Conservation (phyloP, 53 echinoderm and acorn worm species). For the Luidia sarsii region DNA sequence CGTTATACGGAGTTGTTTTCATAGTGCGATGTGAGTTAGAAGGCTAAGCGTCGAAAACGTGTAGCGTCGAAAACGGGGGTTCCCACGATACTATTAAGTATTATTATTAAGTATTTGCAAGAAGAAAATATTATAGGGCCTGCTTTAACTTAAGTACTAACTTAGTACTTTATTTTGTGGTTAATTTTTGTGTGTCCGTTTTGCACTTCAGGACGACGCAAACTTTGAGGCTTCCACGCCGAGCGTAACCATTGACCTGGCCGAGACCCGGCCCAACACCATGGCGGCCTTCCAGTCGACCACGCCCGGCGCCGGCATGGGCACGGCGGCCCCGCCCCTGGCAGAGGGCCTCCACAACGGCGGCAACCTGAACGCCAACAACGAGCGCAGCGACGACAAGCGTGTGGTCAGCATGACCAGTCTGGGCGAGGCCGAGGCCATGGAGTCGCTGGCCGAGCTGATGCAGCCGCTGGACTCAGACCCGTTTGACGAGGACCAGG, state of each 20-base stretch:
- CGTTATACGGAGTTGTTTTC: too few species aligned
- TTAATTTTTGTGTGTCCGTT: background rate
- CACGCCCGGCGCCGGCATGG: constrained; percentile 68
- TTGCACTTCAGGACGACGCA: constrained; percentile 62
- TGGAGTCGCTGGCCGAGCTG: constrained; percentile 56
- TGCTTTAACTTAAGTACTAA: background rate
- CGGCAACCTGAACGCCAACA: constrained; percentile 12
- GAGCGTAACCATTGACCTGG: constrained; percentile 93
- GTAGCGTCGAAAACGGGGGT: too few species aligned
- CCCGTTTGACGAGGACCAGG: constrained; percentile 97
- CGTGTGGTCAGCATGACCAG: constrained; percentile 81
- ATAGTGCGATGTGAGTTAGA: too few species aligned
- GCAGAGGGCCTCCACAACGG: too few species aligned
- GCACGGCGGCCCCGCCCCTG: constrained; percentile 23
- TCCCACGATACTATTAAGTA: too few species aligned
- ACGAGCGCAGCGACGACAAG: too few species aligned
- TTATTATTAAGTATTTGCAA: too few species aligned
- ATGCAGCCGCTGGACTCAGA: constrained; percentile 73
- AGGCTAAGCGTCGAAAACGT: too few species aligned
- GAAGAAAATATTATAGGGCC: too few species aligned
- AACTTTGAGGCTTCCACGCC: constrained; percentile 81
- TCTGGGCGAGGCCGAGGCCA: constrained; percentile 66
- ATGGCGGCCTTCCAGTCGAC: constrained; percentile 83
- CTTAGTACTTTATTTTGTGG: background rate
- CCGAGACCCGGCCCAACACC: constrained; percentile 88